Conservation (phyloP, 2,888 invertebrate species). For the Lithodes maja region DNA sequence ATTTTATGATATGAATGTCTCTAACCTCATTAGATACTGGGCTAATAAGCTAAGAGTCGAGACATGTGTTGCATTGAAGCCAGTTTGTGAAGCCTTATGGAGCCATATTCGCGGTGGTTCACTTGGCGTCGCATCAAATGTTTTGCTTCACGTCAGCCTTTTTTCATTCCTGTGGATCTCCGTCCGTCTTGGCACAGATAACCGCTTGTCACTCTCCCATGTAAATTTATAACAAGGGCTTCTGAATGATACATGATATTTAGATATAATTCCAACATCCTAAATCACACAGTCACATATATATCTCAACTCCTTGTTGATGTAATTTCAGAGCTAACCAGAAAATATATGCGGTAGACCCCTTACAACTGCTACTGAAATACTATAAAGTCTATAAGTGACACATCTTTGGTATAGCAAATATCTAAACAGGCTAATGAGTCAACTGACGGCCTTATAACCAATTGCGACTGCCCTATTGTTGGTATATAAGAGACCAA, state of each 20-base stretch:
- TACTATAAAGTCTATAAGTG: neutral
- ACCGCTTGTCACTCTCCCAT: neutral
- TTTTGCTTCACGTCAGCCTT: neutral
- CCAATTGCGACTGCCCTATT: neutral
- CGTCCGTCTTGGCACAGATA: neutral
- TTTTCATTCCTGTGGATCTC: neutral
- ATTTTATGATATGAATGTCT: too few species aligned
- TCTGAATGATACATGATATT: neutral
- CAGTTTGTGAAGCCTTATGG: neutral
- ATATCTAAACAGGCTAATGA: neutral
- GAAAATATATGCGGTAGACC: too few species aligned
- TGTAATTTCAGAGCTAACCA: too few species aligned
- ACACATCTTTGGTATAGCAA: neutral
- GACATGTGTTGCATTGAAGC: too few species aligned
- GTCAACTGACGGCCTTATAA: neutral
- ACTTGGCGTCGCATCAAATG: neutral
- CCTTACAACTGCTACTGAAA: neutral
- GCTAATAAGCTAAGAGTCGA: too few species aligned
- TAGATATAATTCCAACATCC: neutral
- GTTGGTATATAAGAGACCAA: slow-evolving; percentile 47
- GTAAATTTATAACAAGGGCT: neutral
- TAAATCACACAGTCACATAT: neutral
- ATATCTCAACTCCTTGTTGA: neutral
- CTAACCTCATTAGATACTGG: too few species aligned
- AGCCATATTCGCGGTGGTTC: neutral